Evolutionary conservation across 2,888 invertebrate genomes (phyloP), one percentile per base, ranked within the genome.

Genomic region (Eupeodes latifasciatus): DNA sequence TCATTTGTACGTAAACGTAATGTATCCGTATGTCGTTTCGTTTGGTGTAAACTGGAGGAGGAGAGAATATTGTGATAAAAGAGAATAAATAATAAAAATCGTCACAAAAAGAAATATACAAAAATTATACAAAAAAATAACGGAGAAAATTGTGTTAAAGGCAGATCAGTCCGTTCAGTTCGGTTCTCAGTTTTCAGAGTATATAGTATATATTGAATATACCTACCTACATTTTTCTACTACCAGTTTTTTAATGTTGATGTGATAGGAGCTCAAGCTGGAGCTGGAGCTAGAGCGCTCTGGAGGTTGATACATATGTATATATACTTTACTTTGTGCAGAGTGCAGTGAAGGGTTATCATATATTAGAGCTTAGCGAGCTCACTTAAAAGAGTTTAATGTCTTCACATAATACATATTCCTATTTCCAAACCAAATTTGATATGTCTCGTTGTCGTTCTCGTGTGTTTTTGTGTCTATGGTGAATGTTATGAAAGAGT

Each of bases 131-230:
- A 34, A 69, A 67, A 69, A 71, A 72, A 47, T 59, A 72, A 72
- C 72, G 72, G 72, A 72, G 72, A 72, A 72, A 72, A 72, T 72
- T 72, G 72, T 72, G 72, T 72, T 72, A 72, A 72, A 72, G 72
- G 72, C 72, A 72, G 72, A 72, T 72, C 72, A 47, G 57, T 64
- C 40, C 5, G 51, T 51, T 51, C 14, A n/a, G 12, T n/a, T 27
- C 27, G 3, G 27, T 27, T 27, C 3, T 19, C 27, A 27, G 27
- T 27, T 27, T 27, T 27, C 27, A 27, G 27, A 27, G 27, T 27
- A 27, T 27, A 27, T 27, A 40, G 2, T 6, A 4, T 14, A 14
- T 72, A 55, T 72, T 72, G 72, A 72, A 44, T 72, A 72, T 40
- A 40, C 40, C 40, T 40, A 40, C 57, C 59, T 72, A 72, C 72